Percentiles rank a stretch among this genome's conserved stretches.
phyloP scores from a whole-genome alignment of 2,113 vertebrate genomes.

The Sander lucioperca region DNA sequence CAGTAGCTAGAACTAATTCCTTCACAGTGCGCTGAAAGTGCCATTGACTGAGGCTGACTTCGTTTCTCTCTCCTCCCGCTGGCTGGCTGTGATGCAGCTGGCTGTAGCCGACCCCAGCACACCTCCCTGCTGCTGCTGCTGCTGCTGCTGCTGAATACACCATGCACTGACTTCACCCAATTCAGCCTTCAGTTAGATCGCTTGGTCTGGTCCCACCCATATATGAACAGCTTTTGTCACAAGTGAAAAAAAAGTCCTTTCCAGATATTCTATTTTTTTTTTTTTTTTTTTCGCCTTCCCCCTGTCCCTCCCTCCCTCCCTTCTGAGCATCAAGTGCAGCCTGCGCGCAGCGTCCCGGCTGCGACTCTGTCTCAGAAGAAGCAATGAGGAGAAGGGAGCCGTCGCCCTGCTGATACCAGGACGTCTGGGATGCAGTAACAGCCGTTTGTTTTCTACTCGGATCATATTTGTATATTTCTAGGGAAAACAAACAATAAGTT shows the following conservation, averaged over 20 bases:
- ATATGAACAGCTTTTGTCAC: constrained; percentile 80
- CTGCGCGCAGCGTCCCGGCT: constrained; percentile 69
- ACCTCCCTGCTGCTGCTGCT: constrained; percentile 19
- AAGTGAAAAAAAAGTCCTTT: constrained; percentile 63
- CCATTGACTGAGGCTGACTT: constrained; percentile 17
- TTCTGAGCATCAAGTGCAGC: constrained; percentile 85
- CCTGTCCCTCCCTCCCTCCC: constrained; percentile 18
- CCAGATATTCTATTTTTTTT: constrained; percentile 31
- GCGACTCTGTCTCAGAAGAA: constrained; percentile 73
- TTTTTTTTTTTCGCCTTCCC: constrained; percentile 6
- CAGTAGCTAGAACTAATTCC: constrained; percentile 67
- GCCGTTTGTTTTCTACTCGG: constrained; percentile 53
- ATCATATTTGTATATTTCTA: constrained; percentile 65
- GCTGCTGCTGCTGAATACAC: constrained; percentile 39
- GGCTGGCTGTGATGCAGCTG: background rate
- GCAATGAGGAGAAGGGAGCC: constrained; percentile 78
- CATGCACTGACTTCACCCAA: constrained; percentile 51
- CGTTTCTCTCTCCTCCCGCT: background rate
- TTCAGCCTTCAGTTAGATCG: constrained; percentile 49
- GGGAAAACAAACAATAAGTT: constrained; percentile 62
- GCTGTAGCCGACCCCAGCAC: constrained; percentile 7
- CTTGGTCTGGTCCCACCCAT: constrained; percentile 77
- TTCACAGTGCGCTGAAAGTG: constrained; percentile 37
- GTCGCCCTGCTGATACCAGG: constrained; percentile 70
- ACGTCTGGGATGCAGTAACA: constrained; percentile 76